phyloP scores from a whole-genome alignment of 1,140 invertebrate species.

The Musca domestica region DNA sequence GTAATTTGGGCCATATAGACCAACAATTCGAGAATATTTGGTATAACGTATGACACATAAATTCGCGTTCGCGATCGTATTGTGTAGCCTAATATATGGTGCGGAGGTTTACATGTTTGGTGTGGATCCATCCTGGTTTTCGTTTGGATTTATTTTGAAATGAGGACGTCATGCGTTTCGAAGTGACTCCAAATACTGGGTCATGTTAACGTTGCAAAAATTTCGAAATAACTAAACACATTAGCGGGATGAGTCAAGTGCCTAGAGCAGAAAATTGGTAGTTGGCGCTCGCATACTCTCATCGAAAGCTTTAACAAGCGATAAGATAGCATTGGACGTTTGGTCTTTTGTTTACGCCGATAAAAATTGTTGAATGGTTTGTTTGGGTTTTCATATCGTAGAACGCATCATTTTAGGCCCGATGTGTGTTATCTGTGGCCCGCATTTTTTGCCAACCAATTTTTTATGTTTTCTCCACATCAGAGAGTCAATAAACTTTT shows the following conservation, averaged over 20 bases:
- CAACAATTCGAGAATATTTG: conserved; percentile 52
- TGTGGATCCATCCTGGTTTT: conserved; percentile 13
- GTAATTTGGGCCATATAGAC: conserved; percentile 57
- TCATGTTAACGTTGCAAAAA: conserved; percentile 13
- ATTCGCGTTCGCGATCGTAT: conserved; percentile 59
- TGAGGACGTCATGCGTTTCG: background rate
- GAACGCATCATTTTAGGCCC: conserved; percentile 21
- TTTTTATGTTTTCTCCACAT: too few relatives aligned
- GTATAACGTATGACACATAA: conserved; percentile 57
- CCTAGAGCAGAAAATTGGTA: background rate
- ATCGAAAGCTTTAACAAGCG: background rate
- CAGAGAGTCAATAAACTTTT: too few relatives aligned
- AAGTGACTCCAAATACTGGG: too few relatives aligned
- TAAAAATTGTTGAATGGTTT: too few relatives aligned
- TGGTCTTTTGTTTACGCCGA: too few relatives aligned
- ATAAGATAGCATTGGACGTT: conserved; percentile 4
- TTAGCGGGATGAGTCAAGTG: background rate
- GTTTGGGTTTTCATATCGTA: too few relatives aligned
- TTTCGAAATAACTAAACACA: background rate
- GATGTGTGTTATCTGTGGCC: too few relatives aligned
- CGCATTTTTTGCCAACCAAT: too few relatives aligned
- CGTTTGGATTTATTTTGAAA: background rate
- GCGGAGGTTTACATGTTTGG: conserved; percentile 47
- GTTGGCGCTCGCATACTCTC: background rate
- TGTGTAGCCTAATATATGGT: conserved; percentile 55